Percentiles rank a stretch among this genome's conserved stretches.
Conservation (phyloP, 2,113 vertebrate genomes). For the Clarias macrocephalus region DNA sequence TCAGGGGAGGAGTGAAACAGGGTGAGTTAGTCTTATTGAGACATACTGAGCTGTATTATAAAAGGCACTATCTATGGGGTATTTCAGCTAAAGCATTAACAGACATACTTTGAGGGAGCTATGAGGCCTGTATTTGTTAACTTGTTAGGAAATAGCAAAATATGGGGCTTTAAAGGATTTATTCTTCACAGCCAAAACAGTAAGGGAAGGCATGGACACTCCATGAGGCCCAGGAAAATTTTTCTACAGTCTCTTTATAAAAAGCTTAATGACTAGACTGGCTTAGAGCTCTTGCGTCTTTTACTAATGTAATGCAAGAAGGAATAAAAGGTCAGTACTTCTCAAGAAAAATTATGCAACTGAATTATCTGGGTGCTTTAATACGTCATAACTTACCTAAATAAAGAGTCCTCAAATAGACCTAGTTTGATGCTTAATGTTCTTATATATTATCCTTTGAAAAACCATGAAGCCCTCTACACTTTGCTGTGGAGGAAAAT, state of each 20-base stretch:
- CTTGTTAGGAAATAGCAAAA: too few relatives aligned
- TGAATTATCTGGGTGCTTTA: conserved; percentile 8
- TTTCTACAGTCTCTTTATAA: background rate
- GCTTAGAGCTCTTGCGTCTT: background rate
- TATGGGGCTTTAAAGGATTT: too few relatives aligned
- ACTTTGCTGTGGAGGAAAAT: background rate
- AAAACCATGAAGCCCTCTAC: background rate
- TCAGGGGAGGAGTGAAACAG: too few relatives aligned
- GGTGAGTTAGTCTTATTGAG: too few relatives aligned
- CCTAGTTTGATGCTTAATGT: background rate
- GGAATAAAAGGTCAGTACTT: conserved; percentile 13
- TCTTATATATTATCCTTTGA: background rate
- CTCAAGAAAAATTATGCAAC: conserved; percentile 1
- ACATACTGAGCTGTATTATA: too few relatives aligned
- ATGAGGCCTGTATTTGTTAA: too few relatives aligned
- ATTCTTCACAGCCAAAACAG: background rate
- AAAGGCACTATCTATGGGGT: too few relatives aligned
- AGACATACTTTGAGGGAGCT: too few relatives aligned
- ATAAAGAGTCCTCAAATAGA: background rate
- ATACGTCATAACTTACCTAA: background rate
- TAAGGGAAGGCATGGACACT: background rate
- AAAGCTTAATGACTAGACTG: conserved; percentile 21
- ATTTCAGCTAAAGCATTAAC: too few relatives aligned
- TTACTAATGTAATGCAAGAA: conserved; percentile 1
- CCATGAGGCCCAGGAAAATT: background rate